phyloP scores from a whole-genome alignment of 2,888 invertebrate genomes.

The Drosophila mercatorum region DNA sequence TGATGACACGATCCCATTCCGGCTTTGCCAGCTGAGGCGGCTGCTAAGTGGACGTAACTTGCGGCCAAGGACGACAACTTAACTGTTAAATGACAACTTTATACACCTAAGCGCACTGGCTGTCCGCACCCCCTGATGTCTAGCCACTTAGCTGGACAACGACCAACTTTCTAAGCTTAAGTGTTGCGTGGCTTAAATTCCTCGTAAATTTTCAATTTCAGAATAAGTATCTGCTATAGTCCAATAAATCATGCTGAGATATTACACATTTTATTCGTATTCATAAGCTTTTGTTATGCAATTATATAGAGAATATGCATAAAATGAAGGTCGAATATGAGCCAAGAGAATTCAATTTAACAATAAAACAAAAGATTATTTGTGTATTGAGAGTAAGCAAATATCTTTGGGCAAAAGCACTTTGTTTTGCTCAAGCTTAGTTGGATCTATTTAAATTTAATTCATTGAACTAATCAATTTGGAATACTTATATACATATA shows the following conservation, averaged over 20 bases:
- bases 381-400: background rate
- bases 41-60: slow-evolving; percentile 69
- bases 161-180: slow-evolving; percentile 40
- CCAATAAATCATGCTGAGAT: background rate
- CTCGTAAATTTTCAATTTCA: slow-evolving; percentile 10
- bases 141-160: slow-evolving; percentile 47
- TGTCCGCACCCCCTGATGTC: slow-evolving; percentile 37
- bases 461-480: background rate
- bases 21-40: slow-evolving; percentile 29
- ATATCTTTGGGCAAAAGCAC: background rate
- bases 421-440: background rate
- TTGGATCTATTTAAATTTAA: background rate
- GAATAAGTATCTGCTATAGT: background rate
- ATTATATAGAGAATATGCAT: background rate
- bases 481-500: background rate
- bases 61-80: slow-evolving; percentile 47
- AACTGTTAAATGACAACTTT: slow-evolving; percentile 43
- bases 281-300: background rate
- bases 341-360: background rate
- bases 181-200: background rate
- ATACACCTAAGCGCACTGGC: slow-evolving; percentile 28
- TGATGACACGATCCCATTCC: slow-evolving; percentile 22
- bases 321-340: background rate
- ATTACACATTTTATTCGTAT: background rate
- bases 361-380: background rate